phyloP scores from a whole-genome alignment of 2,113 vertebrate species.

The Anguilla japonica region DNA sequence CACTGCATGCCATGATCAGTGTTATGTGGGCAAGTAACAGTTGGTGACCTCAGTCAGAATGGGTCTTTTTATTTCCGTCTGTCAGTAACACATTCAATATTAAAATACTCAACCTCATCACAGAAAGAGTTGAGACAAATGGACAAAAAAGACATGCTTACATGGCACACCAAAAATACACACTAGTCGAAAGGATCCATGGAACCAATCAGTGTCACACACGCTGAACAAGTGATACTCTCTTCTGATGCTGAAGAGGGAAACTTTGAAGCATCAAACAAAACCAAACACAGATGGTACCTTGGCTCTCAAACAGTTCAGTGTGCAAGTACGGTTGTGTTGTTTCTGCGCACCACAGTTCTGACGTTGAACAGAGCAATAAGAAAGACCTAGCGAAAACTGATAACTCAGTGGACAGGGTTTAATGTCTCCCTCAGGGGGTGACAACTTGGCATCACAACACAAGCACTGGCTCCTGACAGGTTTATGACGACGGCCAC shows the following conservation, averaged over 20 bases:
- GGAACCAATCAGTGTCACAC: not conserved
- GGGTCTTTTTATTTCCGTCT: too few relatives aligned
- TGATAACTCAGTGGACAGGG: not conserved
- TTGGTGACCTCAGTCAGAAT: too few relatives aligned
- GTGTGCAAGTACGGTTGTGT: not conserved
- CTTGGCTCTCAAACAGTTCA: not conserved
- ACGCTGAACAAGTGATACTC: not conserved
- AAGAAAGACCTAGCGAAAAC: not conserved
- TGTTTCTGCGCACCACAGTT: not conserved
- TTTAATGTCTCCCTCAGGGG: slow-evolving; percentile 25
- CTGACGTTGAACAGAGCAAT: not conserved
- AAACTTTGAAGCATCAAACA: not conserved
- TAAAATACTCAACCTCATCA: too few relatives aligned
- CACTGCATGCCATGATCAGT: too few relatives aligned
- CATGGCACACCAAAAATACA: not conserved
- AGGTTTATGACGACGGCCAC: slow-evolving; percentile 12
- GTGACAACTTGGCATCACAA: slow-evolving; percentile 23
- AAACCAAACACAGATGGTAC: not conserved
- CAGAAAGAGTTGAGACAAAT: not conserved
- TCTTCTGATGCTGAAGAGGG: not conserved
- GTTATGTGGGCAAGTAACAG: too few relatives aligned
- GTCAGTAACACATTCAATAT: not conserved
- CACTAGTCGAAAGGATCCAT: too few relatives aligned
- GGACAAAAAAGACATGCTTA: not conserved
- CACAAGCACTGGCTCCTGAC: not conserved